A percentile compares a stretch with the other conserved stretches of the same genome.
Evolutionary conservation across 2,797 vertebrate species (phyloP).

Genomic region (Pseudotriccus pelzelni): DNA sequence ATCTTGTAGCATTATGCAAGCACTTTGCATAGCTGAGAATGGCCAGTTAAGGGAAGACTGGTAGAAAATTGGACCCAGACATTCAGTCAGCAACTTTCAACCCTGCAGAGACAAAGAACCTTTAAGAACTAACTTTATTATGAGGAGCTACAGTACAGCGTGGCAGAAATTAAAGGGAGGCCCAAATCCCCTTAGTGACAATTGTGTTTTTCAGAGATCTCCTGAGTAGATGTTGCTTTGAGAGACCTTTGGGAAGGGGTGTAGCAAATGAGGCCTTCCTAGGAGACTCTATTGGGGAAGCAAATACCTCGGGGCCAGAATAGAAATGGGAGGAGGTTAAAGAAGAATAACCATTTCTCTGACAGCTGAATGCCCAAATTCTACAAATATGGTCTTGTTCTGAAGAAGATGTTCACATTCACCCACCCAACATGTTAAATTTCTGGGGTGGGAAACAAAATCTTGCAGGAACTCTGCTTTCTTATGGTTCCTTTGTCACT

Average conservation of each 20-base stretch:
- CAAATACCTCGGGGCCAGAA: slow-evolving; percentile 1
- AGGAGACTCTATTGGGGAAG: not conserved
- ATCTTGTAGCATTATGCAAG: not conserved
- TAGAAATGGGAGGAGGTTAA: not conserved
- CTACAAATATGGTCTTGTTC: not conserved
- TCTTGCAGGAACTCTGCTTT: not conserved
- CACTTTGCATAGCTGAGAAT: not conserved
- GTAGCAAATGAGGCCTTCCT: slow-evolving; percentile 26
- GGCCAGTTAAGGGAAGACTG: slow-evolving; percentile 6
- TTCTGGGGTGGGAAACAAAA: not conserved
- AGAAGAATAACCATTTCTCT: not conserved
- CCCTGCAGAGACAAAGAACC: slow-evolving; percentile 44
- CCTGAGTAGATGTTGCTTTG: not conserved
- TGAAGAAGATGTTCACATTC: not conserved
- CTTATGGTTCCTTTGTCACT: not conserved
- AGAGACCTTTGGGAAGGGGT: slow-evolving; percentile 23
- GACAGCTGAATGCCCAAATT: not conserved
- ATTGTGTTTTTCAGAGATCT: slow-evolving; percentile 41
- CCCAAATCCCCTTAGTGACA: slow-evolving; percentile 5
- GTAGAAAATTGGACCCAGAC: slow-evolving; percentile 23
- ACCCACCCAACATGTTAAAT: not conserved
- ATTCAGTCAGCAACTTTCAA: slow-evolving; percentile 47
- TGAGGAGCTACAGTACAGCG: slow-evolving; percentile 17
- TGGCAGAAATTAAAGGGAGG: slow-evolving; percentile 28
- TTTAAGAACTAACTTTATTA: slow-evolving; percentile 44